Base-by-base conservation (phyloP, 2,797 vertebrate genomes). In the Threskiornis aethiopicus region DNA sequence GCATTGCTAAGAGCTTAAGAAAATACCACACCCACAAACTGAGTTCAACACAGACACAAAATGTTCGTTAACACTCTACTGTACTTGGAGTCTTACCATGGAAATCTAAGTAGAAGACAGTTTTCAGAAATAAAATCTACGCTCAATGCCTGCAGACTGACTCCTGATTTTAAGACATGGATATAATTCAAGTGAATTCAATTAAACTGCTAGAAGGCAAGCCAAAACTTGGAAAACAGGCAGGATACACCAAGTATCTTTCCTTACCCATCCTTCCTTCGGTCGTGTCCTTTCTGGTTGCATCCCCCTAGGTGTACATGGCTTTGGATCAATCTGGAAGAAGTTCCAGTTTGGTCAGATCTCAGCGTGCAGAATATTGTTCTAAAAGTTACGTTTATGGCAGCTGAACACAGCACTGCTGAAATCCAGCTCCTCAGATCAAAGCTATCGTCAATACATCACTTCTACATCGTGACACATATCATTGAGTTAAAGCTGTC, bases 281-380 rank as follows among this genome's bases (percentile, higher is more conserved):
- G 99, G 98, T 96, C 99, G 98, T 86, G 99, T 98, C 98, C 99
- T 99, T 98, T 99, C 99, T 37, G 99, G 99, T 93, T 99, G 99
- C 99, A 99, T 99, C 98, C 99, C 99, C 97, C 99, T 98, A 88
- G 99, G 99, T 82, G 99, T 99, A 96, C 99, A 99, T 96, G 99
- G 99, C 98, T 99, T 99, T 93, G 99, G 99, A 98, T 99, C 99
- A 96, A 99, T 99, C 99, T 99, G 98, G 44, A 95, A 97, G 64
- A 97, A 97, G 69, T 83, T 77, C 75, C 94, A 96, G 66, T 86
- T 16, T 54, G 93, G 93, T 86, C 89, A 85, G 75, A 61, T 33
- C 59, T 95, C 65, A 97, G 64, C 3, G 17, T 0, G 39, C 16
- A 83, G 46, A 77, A 64, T 39, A 47, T 12, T 84, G 28, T 13